phyloP scores from a whole-genome alignment of 2,888 invertebrate genomes.

The Drosophila neutralis region DNA sequence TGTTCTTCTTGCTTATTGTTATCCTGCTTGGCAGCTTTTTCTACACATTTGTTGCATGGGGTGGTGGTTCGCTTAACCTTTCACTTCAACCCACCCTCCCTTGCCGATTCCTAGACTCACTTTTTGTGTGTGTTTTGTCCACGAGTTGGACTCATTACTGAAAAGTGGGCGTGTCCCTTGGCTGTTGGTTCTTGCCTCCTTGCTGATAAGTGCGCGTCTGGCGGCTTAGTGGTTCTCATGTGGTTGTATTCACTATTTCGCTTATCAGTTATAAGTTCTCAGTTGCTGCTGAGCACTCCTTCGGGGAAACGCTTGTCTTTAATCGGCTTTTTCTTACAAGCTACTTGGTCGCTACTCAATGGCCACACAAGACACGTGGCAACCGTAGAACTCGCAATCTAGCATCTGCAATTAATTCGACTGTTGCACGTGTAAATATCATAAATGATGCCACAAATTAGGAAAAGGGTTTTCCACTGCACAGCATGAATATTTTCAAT shows the following conservation, averaged over 20 bases:
- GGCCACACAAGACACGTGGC: conserved; percentile 25
- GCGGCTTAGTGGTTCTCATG: conserved; percentile 51
- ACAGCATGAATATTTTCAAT: conserved; percentile 33
- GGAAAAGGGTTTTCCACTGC: conserved; percentile 25
- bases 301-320: not conserved
- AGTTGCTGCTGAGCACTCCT: conserved; percentile 15
- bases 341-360: conserved; percentile 37
- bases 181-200: conserved; percentile 49
- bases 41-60: conserved; percentile 50
- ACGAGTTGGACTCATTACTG: conserved; percentile 43
- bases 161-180: conserved; percentile 26
- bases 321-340: conserved; percentile 42
- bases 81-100: not conserved
- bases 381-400: conserved; percentile 8
- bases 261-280: conserved; percentile 54
- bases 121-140: conserved; percentile 11
- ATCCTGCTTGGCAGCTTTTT: conserved; percentile 34
- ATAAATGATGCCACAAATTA: conserved; percentile 13
- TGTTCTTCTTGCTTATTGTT: conserved; percentile 48
- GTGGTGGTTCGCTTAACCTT: conserved; percentile 41
- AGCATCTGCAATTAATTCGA: not conserved
- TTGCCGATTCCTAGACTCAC: not conserved
- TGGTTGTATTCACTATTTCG: conserved; percentile 21
- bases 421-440: conserved; percentile 38
- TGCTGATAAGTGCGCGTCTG: conserved; percentile 69